These are phyloP conservation scores for Eurystomus glaucurus DNA, from an alignment of 2,797 vertebrate species.

Conservation along the genomic window DNA sequence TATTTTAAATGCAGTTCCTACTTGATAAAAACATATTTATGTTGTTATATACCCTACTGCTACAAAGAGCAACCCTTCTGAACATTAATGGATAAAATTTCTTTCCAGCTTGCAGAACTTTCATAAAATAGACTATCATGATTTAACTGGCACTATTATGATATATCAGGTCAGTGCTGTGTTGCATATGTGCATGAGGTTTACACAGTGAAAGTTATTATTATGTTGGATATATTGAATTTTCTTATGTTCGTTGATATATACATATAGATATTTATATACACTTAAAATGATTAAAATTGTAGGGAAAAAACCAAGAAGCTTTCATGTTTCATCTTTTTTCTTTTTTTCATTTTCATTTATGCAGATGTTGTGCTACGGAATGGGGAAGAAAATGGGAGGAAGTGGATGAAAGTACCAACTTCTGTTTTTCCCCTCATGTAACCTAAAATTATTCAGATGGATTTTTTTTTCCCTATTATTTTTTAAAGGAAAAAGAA, in stretches of 20 bases:
- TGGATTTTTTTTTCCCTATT: not conserved
- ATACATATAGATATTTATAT: not conserved
- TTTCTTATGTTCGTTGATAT: not conserved
- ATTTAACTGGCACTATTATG: not conserved
- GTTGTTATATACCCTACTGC: not conserved
- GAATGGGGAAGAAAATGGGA: not conserved
- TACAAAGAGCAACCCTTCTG: not conserved
- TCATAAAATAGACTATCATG: not conserved
- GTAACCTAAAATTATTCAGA: constrained; percentile 44
- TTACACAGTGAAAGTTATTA: not conserved
- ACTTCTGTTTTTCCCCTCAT: not conserved
- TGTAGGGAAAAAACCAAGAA: not conserved
- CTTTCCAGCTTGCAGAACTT: not conserved
- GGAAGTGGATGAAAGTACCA: not conserved
- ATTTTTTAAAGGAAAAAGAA: constrained; percentile 42
- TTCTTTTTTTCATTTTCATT: not conserved
- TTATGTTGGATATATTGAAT: not conserved
- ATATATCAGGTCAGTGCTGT: not conserved
- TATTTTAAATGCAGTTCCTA: not conserved
- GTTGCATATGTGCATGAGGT: not conserved
- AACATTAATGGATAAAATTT: not conserved
- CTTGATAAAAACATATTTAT: not conserved
- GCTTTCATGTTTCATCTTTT: not conserved
- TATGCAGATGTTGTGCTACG: not conserved
- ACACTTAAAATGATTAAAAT: not conserved